Conservation (phyloP, 2,113 vertebrate genomes). For the Nannobrachium achirus region DNA sequence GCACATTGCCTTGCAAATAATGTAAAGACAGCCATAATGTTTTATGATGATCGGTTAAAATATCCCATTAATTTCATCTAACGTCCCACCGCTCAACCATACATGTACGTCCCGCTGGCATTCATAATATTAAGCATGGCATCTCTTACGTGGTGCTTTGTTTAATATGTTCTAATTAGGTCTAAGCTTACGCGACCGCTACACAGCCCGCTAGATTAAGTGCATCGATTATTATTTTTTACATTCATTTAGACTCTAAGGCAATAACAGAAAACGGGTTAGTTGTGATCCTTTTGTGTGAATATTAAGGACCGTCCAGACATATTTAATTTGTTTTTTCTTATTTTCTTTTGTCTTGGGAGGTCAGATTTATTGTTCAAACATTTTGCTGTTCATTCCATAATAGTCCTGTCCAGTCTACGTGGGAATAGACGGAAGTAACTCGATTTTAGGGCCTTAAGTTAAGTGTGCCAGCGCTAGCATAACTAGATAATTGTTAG, state of each 20-base stretch:
- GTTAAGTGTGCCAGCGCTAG: conserved; percentile 1
- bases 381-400: not conserved
- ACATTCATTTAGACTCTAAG: conserved; percentile 89
- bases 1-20: not conserved
- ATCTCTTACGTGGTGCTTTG: not conserved
- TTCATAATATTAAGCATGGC: too few species aligned
- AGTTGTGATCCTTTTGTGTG: conserved; percentile 87
- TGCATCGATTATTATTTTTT: conserved; percentile 86
- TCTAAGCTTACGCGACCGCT: too few species aligned
- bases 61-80: too few species aligned
- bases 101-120: too few species aligned
- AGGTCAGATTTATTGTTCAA: conserved; percentile 33
- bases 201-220: conserved; percentile 78
- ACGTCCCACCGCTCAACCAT: too few species aligned
- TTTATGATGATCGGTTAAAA: conserved; percentile 10
- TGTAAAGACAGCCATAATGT: too few species aligned
- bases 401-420: not conserved
- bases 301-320: conserved; percentile 83
- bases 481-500: conserved; percentile 17
- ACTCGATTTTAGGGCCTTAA: conserved; percentile 1
- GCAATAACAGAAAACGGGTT: conserved; percentile 84
- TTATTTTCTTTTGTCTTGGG: too few species aligned
- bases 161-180: not conserved
- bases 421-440: conserved; percentile 24
- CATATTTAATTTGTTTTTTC: too few species aligned